phyloP scores from a whole-genome alignment of 1,140 invertebrate species.

The Portunus trituberculatus region DNA sequence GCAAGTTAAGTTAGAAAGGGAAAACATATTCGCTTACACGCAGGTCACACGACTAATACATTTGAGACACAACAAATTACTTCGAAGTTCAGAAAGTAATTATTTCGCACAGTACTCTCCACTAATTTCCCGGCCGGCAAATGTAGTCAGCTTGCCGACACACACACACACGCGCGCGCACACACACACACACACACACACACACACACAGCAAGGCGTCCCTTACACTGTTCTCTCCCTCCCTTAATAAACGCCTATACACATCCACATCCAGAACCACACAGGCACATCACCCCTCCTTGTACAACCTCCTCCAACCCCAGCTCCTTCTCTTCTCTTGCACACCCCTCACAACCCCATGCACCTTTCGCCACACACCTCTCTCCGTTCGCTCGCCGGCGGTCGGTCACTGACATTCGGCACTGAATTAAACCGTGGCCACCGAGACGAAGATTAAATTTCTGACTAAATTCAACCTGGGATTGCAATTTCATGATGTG shows the following conservation, averaged over 20 bases:
- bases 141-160: neutral
- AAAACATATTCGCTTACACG: conserved; percentile 2
- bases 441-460: conserved; percentile 14
- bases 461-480: conserved; percentile 1
- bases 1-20: neutral
- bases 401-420: neutral
- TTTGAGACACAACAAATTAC: neutral
- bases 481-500: neutral
- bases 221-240: neutral
- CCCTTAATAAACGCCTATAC: neutral
- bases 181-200: no score
- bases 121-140: neutral
- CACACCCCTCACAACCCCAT: neutral
- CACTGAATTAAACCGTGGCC: neutral
- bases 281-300: no score
- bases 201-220: neutral
- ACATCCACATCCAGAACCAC: no score
- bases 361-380: neutral
- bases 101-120: neutral
- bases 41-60: neutral
- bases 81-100: neutral
- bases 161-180: no score
- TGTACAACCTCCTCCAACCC: neutral
- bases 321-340: neutral
- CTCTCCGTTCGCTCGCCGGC: neutral